A percentile compares a stretch with the other conserved stretches of the same genome.
Evolutionary conservation across 2,888 invertebrate species (phyloP).

Genomic region (Metallyticus violacea): DNA sequence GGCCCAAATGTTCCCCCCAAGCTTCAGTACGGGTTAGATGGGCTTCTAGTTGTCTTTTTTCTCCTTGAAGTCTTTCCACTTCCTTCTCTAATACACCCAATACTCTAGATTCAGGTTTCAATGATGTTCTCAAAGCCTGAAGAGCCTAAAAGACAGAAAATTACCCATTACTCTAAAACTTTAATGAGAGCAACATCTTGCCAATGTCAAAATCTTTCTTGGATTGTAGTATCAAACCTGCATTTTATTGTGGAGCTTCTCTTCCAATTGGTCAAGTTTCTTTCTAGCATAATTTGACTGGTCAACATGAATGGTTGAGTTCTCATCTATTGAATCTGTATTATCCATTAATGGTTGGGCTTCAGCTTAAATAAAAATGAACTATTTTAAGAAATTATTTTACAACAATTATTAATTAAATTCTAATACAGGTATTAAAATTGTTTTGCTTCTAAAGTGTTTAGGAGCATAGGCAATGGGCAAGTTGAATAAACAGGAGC

Average conservation of each 20-base stretch:
- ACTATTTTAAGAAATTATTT: background rate
- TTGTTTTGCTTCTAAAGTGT: no score
- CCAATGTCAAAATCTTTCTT: background rate
- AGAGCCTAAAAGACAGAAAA: slow-evolving; percentile 54
- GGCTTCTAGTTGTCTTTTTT: slow-evolving; percentile 76
- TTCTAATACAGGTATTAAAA: no score
- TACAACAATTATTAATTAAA: slow-evolving; percentile 41
- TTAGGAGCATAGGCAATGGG: no score
- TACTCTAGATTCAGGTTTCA: slow-evolving; percentile 81
- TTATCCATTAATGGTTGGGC: background rate
- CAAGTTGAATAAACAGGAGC: no score
- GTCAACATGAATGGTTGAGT: slow-evolving; percentile 45
- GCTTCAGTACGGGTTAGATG: slow-evolving; percentile 82
- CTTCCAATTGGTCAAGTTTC: slow-evolving; percentile 79
- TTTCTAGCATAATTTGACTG: slow-evolving; percentile 79
- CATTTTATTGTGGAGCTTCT: slow-evolving; percentile 79
- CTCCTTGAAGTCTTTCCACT: slow-evolving; percentile 77
- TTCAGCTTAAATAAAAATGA: background rate
- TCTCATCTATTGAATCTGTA: background rate
- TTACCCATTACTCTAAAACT: background rate
- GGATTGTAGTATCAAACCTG: slow-evolving; percentile 50
- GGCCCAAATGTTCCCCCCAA: slow-evolving; percentile 87
- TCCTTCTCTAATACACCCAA: slow-evolving; percentile 76
- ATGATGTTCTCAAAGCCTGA: slow-evolving; percentile 75
- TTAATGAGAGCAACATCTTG: background rate